These are phyloP conservation scores for Copsychus sechellarum DNA, from an alignment of 2,113 vertebrate genomes.

Conservation along the genomic window DNA sequence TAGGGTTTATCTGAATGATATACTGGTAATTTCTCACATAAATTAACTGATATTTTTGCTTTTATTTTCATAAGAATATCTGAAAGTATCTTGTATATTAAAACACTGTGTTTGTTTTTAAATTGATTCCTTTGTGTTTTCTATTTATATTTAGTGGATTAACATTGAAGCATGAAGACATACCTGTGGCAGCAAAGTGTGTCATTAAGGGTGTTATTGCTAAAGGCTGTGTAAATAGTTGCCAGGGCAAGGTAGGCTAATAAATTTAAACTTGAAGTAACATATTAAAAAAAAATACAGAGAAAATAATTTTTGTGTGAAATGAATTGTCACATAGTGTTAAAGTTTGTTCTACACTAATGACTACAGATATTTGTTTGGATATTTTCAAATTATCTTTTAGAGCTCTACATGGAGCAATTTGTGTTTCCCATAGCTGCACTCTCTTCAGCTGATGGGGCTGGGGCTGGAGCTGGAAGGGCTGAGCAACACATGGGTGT, in stretches of 20 bases:
- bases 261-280: neutral
- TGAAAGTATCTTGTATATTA: neutral
- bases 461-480: neutral
- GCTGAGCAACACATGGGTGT: neutral
- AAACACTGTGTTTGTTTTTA: neutral
- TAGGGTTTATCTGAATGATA: neutral
- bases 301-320: neutral
- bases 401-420: neutral
- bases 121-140: neutral
- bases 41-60: neutral
- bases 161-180: conserved; percentile 74
- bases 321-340: neutral
- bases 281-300: neutral
- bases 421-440: neutral
- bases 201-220: conserved; percentile 81
- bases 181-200: conserved; percentile 64
- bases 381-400: neutral
- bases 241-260: conserved; percentile 82
- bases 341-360: neutral
- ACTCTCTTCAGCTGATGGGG: neutral
- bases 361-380: neutral
- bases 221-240: conserved; percentile 77
- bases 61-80: neutral
- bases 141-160: conserved; percentile 76
- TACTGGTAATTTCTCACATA: neutral